A percentile compares a stretch with the other conserved stretches of the same genome.
These are phyloP conservation scores for Diacarnus erythraeanus DNA, from an alignment of 37 sponge, comb jelly and placozoan species.

Conservation along the genomic window DNA sequence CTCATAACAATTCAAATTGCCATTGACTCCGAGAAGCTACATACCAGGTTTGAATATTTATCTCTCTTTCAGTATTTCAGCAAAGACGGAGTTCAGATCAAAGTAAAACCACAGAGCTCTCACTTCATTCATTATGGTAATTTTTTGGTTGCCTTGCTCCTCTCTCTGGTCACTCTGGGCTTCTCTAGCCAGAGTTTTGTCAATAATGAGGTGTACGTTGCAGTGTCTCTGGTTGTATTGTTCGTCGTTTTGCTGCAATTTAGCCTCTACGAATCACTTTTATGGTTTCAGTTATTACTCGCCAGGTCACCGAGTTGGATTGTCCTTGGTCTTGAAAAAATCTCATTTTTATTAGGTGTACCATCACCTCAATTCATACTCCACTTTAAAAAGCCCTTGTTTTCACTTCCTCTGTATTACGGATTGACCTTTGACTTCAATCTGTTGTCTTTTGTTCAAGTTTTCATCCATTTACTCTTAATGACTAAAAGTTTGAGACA, in stretches of 20 bases:
- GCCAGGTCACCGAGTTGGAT: background rate
- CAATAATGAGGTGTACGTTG: background rate
- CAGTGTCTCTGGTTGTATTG: conserved; percentile 7
- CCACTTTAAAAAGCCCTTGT: background rate
- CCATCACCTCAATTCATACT: no score
- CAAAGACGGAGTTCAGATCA: background rate
- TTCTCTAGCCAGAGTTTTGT: conserved; percentile 14
- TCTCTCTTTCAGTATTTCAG: conserved; percentile 43
- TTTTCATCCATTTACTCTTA: conserved; percentile 12
- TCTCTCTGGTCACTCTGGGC: conserved; percentile 25
- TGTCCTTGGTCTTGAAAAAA: background rate
- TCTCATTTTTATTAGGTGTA: no score
- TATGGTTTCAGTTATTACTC: background rate
- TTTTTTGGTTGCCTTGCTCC: background rate
- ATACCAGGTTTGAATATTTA: conserved; percentile 6
- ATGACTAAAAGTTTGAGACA: background rate
- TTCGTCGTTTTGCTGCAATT: conserved; percentile 35
- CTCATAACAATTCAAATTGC: conserved; percentile 43
- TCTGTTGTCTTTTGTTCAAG: conserved; percentile 31
- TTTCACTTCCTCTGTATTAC: conserved; percentile 1
- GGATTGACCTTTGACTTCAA: conserved; percentile 17
- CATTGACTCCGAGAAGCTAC: conserved; percentile 10
- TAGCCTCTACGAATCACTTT: conserved; percentile 23
- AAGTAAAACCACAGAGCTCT: background rate
- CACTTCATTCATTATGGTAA: conserved; percentile 24